Evolutionary conservation across 2,888 invertebrate genomes (phyloP).

Genomic region (Laothoe populi): DNA sequence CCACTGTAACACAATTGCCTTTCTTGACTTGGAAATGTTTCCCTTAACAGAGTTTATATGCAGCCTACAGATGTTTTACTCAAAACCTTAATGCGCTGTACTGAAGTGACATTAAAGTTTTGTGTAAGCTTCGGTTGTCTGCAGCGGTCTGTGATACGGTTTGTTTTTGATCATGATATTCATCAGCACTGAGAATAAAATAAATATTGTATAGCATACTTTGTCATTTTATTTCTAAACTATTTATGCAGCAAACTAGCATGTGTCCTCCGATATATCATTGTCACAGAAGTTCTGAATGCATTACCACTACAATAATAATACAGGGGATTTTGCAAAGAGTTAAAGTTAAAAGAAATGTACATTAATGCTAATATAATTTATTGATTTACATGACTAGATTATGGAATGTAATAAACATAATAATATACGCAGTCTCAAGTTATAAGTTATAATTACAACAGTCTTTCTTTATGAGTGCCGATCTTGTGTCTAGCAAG

Average conservation of each 20-base stretch:
- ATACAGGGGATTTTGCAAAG: neutral
- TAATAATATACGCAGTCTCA: neutral
- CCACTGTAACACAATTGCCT: neutral
- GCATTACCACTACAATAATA: no score
- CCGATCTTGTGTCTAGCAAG: slow-evolving; percentile 69
- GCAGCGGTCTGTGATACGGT: slow-evolving; percentile 67
- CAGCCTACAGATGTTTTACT: slow-evolving; percentile 22
- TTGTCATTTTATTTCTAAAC: slow-evolving; percentile 36
- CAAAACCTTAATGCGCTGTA: slow-evolving; percentile 14
- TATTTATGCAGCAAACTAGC: neutral
- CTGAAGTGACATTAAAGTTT: slow-evolving; percentile 1
- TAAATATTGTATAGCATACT: slow-evolving; percentile 61
- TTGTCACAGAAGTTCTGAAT: no score
- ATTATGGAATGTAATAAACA: neutral
- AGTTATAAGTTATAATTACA: slow-evolving; percentile 27
- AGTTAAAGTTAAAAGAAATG: slow-evolving; percentile 30
- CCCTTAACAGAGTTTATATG: slow-evolving; percentile 22
- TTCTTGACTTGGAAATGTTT: neutral
- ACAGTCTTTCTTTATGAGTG: slow-evolving; percentile 67
- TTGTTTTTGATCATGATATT: slow-evolving; percentile 50
- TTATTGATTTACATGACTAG: slow-evolving; percentile 15
- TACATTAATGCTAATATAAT: neutral
- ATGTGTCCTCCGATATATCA: slow-evolving; percentile 6
- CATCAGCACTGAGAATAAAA: slow-evolving; percentile 66
- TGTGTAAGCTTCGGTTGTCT: slow-evolving; percentile 31